Evolutionary conservation across 2,888 invertebrate genomes (phyloP).

Genomic region (Oscheius sp.): DNA sequence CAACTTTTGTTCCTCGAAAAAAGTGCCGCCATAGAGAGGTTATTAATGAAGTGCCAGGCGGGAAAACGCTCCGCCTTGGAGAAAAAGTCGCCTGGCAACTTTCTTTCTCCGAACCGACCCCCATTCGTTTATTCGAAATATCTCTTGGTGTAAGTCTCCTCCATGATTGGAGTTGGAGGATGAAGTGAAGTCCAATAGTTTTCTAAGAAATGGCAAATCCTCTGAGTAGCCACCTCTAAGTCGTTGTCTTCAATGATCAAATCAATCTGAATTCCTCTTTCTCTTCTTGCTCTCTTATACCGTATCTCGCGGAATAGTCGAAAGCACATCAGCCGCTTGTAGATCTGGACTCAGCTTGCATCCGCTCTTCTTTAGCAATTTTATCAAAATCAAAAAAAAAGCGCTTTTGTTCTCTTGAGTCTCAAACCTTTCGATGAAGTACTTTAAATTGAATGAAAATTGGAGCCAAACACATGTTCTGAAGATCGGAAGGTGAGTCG

Average conservation of each 20-base stretch:
- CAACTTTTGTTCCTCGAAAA: constrained; percentile 15
- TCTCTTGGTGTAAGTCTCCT: not conserved
- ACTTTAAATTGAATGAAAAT: constrained; percentile 54
- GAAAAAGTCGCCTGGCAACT: constrained; percentile 4
- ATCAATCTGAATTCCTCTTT: constrained; percentile 37
- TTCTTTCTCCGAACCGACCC: not conserved
- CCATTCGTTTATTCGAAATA: not conserved
- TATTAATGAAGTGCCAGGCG: constrained; percentile 26
- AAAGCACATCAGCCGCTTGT: constrained; percentile 11
- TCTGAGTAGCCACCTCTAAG: constrained; percentile 44
- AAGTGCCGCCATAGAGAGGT: constrained; percentile 26
- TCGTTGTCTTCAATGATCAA: constrained; percentile 56
- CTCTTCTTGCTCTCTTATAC: not conserved
- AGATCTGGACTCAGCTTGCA: constrained; percentile 10
- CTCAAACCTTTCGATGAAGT: constrained; percentile 47
- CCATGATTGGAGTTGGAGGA: constrained; percentile 22
- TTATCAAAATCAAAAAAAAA: constrained; percentile 29
- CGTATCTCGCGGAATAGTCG: not conserved
- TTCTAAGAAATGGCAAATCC: constrained; percentile 47
- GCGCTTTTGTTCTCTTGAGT: not conserved
- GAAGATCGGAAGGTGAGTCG: constrained; percentile 48
- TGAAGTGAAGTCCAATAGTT: constrained; percentile 48
- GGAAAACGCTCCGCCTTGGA: not conserved
- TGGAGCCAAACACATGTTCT: constrained; percentile 50
- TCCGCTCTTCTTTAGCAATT: constrained; percentile 34